phyloP scores from a whole-genome alignment of 2,113 vertebrate species.

The Calypte anna region DNA sequence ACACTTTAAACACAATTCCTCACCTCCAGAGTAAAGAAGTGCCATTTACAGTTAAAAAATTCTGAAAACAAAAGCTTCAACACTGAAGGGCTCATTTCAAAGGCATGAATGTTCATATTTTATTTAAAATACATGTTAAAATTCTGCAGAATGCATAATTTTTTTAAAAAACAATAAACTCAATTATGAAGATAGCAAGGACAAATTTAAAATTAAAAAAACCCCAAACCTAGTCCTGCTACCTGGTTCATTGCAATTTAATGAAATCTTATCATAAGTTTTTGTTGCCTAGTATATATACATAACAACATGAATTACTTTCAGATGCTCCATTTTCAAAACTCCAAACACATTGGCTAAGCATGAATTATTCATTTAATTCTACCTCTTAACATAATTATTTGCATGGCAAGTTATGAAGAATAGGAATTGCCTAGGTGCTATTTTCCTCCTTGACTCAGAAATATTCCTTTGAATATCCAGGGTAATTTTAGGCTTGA shows the following conservation, averaged over 20 bases:
- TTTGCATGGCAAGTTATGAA: neutral
- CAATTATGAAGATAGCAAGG: neutral
- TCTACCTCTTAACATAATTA: neutral
- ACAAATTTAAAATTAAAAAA: neutral
- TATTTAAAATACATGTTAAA: neutral
- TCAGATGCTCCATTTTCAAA: neutral
- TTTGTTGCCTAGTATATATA: neutral
- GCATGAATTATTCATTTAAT: conserved; percentile 12
- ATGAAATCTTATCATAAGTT: neutral
- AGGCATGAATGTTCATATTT: neutral
- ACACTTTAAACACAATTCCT: neutral
- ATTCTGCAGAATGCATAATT: neutral
- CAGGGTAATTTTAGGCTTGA: neutral
- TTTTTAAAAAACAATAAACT: neutral
- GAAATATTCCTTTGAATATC: neutral
- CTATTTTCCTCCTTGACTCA: neutral
- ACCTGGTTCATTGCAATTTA: neutral
- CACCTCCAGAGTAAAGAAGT: neutral
- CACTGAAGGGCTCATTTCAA: neutral
- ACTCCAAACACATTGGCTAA: neutral
- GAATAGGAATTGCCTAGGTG: neutral
- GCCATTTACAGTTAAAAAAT: neutral
- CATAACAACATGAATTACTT: neutral
- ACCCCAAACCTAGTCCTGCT: neutral
- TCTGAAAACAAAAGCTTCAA: neutral